phyloP scores from a whole-genome alignment of 2,113 vertebrate species.

The Pterocles orientalis region DNA sequence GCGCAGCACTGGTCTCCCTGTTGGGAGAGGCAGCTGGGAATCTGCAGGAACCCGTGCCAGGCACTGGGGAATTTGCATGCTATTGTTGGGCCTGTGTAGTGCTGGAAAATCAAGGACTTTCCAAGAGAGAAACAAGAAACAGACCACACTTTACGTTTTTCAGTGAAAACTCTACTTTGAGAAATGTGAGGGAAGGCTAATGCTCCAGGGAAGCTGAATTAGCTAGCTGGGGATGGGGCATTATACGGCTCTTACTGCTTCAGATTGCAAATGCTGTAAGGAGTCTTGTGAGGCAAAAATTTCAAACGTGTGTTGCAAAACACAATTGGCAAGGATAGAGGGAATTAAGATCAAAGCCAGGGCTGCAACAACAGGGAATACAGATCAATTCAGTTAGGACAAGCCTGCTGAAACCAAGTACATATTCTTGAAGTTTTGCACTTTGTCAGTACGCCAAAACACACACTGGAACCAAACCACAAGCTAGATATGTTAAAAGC shows the following conservation, averaged over 20 bases:
- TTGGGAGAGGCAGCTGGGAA: not conserved
- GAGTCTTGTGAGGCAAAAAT: not conserved
- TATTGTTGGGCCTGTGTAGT: not conserved
- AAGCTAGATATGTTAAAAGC: not conserved
- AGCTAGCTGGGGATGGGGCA: not conserved
- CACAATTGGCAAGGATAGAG: not conserved
- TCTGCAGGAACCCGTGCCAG: rapidly evolving
- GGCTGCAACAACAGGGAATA: not conserved
- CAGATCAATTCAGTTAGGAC: not conserved
- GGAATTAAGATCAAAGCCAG: not conserved
- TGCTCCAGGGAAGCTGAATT: not conserved
- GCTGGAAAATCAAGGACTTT: not conserved
- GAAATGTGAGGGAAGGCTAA: not conserved
- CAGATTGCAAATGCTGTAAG: rapidly evolving
- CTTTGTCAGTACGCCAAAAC: not conserved
- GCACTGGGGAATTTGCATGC: not conserved
- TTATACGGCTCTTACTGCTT: not conserved
- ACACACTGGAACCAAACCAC: constrained; percentile 41
- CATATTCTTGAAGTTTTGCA: constrained; percentile 6
- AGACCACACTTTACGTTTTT: not conserved
- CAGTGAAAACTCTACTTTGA: not conserved
- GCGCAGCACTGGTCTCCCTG: not conserved
- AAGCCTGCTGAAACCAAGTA: constrained; percentile 4
- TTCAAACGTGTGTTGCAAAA: not conserved
- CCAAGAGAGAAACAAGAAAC: not conserved